Evolutionary conservation across 2,888 invertebrate species (phyloP).

Genomic region (Notocelia uddmanniana): DNA sequence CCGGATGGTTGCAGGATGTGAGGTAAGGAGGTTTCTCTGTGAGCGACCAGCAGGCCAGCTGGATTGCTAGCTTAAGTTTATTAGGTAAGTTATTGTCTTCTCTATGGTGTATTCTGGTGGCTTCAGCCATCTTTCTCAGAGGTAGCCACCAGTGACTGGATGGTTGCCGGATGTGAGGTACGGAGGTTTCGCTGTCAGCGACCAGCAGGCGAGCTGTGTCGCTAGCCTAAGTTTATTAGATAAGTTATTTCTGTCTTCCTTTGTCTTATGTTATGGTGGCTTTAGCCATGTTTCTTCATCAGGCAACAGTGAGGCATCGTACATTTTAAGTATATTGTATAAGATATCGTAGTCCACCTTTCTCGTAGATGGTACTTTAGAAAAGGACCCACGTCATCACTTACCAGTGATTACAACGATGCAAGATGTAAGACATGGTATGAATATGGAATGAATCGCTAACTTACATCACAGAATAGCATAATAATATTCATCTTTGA

Average conservation of each 20-base stretch:
- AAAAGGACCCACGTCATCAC: too few species aligned
- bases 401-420: too few species aligned
- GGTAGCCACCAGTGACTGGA: slow-evolving; percentile 80
- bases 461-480: too few species aligned
- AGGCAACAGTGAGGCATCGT: slow-evolving; percentile 86
- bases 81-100: slow-evolving; percentile 67
- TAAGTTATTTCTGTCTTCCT: slow-evolving; percentile 56
- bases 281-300: too few species aligned
- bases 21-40: slow-evolving; percentile 83
- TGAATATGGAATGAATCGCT: too few species aligned
- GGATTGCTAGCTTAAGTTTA: slow-evolving; percentile 93
- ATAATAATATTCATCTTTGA: too few species aligned
- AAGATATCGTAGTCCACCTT: too few species aligned
- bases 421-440: too few species aligned
- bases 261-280: too few species aligned
- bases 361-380: too few species aligned
- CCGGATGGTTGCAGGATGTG: slow-evolving; percentile 92
- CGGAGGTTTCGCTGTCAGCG: slow-evolving; percentile 85
- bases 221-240: slow-evolving; percentile 90
- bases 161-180: slow-evolving; percentile 87
- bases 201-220: slow-evolving; percentile 91
- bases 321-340: too few species aligned
- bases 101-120: slow-evolving; percentile 55
- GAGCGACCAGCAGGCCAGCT: slow-evolving; percentile 91
- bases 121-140: not conserved